These are phyloP conservation scores for Chrysolophus pictus DNA, from an alignment of 2,797 vertebrate genomes.

Conservation along the genomic window DNA sequence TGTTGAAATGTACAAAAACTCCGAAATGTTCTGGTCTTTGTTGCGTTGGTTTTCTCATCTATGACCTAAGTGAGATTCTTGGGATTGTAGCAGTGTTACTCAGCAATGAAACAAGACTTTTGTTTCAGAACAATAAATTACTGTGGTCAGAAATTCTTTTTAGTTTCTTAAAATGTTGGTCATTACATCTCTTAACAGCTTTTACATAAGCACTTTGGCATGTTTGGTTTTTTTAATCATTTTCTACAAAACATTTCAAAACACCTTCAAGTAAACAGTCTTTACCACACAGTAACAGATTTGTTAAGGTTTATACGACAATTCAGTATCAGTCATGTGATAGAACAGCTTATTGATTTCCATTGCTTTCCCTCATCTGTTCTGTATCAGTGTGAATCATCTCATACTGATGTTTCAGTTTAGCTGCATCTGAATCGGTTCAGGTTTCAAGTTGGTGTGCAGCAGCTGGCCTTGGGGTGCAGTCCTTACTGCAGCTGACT, in stretches of 20 bases:
- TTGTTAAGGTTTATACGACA: background rate
- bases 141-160: background rate
- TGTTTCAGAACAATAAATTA: background rate
- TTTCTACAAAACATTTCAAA: background rate
- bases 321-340: background rate
- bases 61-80: background rate
- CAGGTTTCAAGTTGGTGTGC: background rate
- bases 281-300: background rate
- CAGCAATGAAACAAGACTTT: background rate
- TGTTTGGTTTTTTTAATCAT: background rate
- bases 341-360: background rate
- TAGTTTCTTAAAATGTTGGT: background rate
- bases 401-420: background rate
- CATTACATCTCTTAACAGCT: background rate
- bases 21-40: background rate
- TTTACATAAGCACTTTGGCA: background rate
- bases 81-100: background rate
- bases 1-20: background rate
- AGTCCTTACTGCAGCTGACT: background rate
- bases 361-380: background rate
- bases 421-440: background rate
- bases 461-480: background rate
- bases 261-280: background rate
- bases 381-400: background rate
- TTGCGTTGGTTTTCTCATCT: background rate